Evolutionary conservation across 23 tunicate genomes (phyloP).

Genomic region (Trididemnum nubilum): DNA sequence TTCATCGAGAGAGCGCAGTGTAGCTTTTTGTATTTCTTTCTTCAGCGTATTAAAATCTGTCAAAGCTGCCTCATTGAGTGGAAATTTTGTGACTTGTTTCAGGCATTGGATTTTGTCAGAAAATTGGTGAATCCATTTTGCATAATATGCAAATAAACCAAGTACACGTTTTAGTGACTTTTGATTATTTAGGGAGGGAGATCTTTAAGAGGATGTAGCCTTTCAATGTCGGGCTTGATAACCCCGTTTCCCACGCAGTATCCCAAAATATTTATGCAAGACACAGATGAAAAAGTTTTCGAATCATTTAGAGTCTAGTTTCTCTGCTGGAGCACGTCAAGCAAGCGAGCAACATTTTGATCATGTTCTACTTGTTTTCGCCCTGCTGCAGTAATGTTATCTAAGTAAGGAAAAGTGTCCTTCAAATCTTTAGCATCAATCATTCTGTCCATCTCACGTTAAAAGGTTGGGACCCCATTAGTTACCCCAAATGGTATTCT

Average conservation of each 20-base stretch:
- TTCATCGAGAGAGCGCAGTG: constrained; percentile 25
- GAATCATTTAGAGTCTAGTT: constrained; percentile 19
- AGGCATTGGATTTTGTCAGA: constrained; percentile 28
- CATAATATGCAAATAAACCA: constrained; percentile 26
- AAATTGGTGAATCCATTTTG: constrained; percentile 25
- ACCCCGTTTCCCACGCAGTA: constrained; percentile 8
- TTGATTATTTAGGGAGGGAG: background rate
- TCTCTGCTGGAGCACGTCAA: background rate
- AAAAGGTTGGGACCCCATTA: constrained; percentile 26
- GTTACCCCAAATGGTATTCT: constrained; percentile 35
- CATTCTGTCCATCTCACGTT: constrained; percentile 11
- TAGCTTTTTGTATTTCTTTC: background rate
- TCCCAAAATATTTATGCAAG: constrained; percentile 9
- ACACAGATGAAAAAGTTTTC: constrained; percentile 9
- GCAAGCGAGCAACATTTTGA: constrained; percentile 16
- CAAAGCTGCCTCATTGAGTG: background rate
- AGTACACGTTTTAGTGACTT: constrained; percentile 6
- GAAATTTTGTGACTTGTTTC: background rate
- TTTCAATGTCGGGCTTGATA: constrained; percentile 29
- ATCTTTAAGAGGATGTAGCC: constrained; percentile 10
- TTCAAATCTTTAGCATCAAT: background rate
- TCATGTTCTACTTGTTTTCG: constrained; percentile 26
- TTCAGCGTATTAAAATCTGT: constrained; percentile 10
- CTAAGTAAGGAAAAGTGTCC: constrained; percentile 17
- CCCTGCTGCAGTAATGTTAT: constrained; percentile 25